Percentiles rank a stretch among this genome's conserved stretches.
Evolutionary conservation across 2,797 vertebrate genomes (phyloP).

Genomic region (Sardinella longiceps): DNA sequence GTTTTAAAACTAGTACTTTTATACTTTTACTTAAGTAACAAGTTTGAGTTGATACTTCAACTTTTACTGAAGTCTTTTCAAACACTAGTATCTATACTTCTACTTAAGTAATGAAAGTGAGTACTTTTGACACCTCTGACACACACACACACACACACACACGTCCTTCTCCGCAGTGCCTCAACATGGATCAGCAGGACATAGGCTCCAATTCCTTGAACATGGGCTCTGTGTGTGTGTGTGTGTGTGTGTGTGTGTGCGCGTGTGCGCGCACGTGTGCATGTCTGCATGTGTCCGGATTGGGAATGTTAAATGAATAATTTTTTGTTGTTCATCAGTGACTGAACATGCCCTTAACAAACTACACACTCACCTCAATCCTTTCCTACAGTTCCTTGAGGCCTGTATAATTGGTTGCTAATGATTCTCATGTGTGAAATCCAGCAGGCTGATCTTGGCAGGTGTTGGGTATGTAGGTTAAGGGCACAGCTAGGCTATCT

Average conservation of each 20-base stretch:
- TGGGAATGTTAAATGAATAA: neutral
- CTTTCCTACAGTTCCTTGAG: no score
- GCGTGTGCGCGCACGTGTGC: no score
- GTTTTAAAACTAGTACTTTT: no score
- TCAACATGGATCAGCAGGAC: neutral
- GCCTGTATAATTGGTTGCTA: no score
- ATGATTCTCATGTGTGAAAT: neutral
- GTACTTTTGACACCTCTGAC: no score
- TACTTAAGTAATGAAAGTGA: no score
- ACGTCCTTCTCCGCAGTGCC: no score
- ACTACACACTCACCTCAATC: neutral
- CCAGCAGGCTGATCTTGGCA: slow-evolving; percentile 3
- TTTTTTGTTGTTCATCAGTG: neutral
- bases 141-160: no score
- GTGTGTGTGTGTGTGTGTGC: slow-evolving; percentile 13
- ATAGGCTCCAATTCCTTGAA: neutral
- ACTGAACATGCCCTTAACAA: neutral
- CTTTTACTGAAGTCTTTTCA: no score
- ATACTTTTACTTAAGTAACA: no score
- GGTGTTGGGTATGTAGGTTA: slow-evolving; percentile 13
- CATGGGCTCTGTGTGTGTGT: slow-evolving; percentile 3
- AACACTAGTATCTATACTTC: no score
- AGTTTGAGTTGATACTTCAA: no score
- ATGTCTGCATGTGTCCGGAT: neutral
- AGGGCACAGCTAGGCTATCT: slow-evolving; percentile 22